These are phyloP conservation scores for Cyclina sinensis DNA, from an alignment of 1,140 invertebrate genomes.

Conservation along the genomic window DNA sequence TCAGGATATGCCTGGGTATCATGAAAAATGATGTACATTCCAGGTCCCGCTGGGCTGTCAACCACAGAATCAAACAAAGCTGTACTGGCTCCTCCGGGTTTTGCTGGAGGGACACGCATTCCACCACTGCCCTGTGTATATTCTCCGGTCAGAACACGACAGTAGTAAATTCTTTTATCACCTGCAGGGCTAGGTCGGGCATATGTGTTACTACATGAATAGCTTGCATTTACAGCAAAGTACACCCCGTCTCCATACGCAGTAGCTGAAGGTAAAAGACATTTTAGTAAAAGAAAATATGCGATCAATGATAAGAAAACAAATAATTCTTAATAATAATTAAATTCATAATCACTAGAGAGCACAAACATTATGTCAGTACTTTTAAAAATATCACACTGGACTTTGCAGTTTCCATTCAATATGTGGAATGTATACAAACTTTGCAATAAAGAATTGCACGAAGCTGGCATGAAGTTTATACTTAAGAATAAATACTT, in stretches of 20 bases:
- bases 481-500: too few species aligned
- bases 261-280: slow-evolving; percentile 51
- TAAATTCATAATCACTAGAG: too few species aligned
- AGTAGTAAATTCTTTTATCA: slow-evolving; percentile 68
- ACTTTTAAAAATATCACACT: too few species aligned
- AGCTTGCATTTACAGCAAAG: slow-evolving; percentile 66
- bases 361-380: too few species aligned
- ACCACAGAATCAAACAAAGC: slow-evolving; percentile 76
- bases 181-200: slow-evolving; percentile 62
- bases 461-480: too few species aligned
- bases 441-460: too few species aligned
- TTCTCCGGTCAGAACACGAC: slow-evolving; percentile 71
- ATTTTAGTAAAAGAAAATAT: too few species aligned
- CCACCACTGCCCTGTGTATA: slow-evolving; percentile 52
- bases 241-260: slow-evolving; percentile 72
- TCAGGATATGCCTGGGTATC: slow-evolving; percentile 79
- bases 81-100: neutral
- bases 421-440: too few species aligned
- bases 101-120: slow-evolving; percentile 59
- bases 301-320: too few species aligned
- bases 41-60: slow-evolving; percentile 62
- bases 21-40: slow-evolving; percentile 78
- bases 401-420: too few species aligned
- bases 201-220: slow-evolving; percentile 66
- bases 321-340: too few species aligned